A percentile compares a stretch with the other conserved stretches of the same genome.
Conservation (phyloP, 1,140 invertebrate genomes). For the Aphis craccivora region DNA sequence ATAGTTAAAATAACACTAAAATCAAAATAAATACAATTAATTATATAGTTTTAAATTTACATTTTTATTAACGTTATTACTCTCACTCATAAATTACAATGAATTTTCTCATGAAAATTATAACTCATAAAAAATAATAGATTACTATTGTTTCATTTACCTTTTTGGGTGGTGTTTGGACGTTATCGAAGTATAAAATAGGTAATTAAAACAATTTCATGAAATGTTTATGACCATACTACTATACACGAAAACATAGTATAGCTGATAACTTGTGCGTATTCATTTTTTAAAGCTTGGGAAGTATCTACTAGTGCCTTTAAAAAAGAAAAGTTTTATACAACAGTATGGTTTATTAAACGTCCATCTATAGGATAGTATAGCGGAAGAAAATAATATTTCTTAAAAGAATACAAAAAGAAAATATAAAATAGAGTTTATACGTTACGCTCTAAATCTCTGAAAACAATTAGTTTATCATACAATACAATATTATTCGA, state of each 20-base stretch:
- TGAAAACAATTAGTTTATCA: neutral
- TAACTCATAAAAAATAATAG: too few species aligned
- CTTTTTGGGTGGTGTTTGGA: neutral
- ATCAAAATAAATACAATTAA: neutral
- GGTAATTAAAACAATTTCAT: neutral
- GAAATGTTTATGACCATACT: neutral
- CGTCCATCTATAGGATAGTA: too few species aligned
- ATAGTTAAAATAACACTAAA: neutral
- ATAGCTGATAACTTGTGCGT: neutral
- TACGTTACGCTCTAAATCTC: neutral
- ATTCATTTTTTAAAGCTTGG: neutral
- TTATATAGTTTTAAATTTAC: neutral
- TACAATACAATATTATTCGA: neutral
- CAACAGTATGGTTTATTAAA: neutral
- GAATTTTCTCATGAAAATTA: neutral
- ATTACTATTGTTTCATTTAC: neutral
- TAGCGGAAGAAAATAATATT: neutral
- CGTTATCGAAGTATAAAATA: too few species aligned
- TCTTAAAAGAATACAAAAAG: neutral
- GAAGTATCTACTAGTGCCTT: neutral
- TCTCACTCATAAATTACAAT: neutral
- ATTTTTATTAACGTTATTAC: neutral
- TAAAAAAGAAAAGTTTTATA: neutral
- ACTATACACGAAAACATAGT: neutral
- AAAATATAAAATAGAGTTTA: neutral